Evolutionary conservation across 2,797 vertebrate genomes (phyloP).

Genomic region (Phaenicophaeus curvirostris): DNA sequence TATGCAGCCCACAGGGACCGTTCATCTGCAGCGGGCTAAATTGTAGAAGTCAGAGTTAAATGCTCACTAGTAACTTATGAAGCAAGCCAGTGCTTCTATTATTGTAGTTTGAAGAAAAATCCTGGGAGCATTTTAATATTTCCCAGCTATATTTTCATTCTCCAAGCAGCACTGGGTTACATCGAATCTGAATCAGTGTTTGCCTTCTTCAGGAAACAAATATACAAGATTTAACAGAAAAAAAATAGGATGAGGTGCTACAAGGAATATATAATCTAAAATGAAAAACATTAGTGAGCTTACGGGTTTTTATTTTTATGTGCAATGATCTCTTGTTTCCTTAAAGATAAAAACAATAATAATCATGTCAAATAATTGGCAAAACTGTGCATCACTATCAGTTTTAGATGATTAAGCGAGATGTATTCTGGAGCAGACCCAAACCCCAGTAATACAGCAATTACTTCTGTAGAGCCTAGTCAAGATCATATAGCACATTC

Average conservation of each 20-base stretch:
- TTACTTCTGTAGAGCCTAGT: background rate
- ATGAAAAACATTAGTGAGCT: background rate
- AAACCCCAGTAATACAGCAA: background rate
- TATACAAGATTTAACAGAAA: background rate
- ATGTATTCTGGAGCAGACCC: background rate
- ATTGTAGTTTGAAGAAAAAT: background rate
- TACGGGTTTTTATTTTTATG: background rate
- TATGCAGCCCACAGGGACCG: accelerated
- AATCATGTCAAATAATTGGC: background rate
- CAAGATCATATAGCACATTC: background rate
- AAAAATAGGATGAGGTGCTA: background rate
- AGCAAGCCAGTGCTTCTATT: background rate
- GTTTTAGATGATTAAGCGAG: background rate
- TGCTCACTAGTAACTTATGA: background rate
- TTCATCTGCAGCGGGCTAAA: too few relatives aligned
- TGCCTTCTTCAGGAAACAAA: background rate
- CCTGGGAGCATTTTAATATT: background rate
- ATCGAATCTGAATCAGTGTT: background rate
- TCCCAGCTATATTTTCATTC: background rate
- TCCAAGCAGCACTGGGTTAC: background rate
- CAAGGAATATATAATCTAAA: background rate
- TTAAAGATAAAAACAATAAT: background rate
- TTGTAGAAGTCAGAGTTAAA: background rate
- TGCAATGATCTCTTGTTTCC: background rate
- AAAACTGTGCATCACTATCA: background rate